Conservation (phyloP, 2,797 vertebrate genomes). For the Acanthopagrus latus region DNA sequence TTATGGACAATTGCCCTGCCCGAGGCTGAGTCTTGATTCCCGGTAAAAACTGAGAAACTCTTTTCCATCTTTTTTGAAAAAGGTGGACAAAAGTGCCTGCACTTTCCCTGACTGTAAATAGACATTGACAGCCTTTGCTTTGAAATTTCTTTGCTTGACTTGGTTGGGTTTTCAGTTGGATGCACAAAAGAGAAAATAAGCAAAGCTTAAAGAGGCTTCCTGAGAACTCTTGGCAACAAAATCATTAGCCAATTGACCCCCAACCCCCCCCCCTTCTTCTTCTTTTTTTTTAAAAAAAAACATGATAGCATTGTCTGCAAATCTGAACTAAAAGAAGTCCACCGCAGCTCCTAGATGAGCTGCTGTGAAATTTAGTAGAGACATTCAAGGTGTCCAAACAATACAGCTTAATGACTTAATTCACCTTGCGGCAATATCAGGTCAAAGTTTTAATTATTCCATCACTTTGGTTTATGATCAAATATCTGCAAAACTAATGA, state of each 20-base stretch:
- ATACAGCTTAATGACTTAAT: not conserved
- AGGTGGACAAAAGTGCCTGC: slow-evolving; percentile 52
- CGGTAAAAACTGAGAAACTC: slow-evolving; percentile 40
- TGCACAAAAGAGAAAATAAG: slow-evolving; percentile 59
- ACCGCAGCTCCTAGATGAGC: not conserved
- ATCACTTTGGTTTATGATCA: not conserved
- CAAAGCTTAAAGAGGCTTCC: slow-evolving; percentile 58
- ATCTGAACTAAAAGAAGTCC: no score
- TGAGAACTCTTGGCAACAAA: slow-evolving; percentile 63
- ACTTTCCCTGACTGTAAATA: slow-evolving; percentile 64
- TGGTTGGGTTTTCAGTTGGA: slow-evolving; percentile 69
- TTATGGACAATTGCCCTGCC: slow-evolving; percentile 60
- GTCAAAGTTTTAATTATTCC: not conserved
- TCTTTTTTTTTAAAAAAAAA: not conserved
- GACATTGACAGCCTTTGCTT: slow-evolving; percentile 64
- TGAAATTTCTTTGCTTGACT: slow-evolving; percentile 67
- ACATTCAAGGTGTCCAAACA: not conserved
- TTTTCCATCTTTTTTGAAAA: slow-evolving; percentile 51
- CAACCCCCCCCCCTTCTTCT: not conserved
- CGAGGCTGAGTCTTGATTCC: slow-evolving; percentile 48
- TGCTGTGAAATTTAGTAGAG: not conserved
- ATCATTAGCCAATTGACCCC: slow-evolving; percentile 76
- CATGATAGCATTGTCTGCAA: not conserved
- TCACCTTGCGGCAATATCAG: not conserved
- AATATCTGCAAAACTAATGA: not conserved